Evolutionary conservation across 2,113 vertebrate genomes (phyloP), one percentile per base, ranked within the genome.

Genomic region (Hirundichthys speculiger): DNA sequence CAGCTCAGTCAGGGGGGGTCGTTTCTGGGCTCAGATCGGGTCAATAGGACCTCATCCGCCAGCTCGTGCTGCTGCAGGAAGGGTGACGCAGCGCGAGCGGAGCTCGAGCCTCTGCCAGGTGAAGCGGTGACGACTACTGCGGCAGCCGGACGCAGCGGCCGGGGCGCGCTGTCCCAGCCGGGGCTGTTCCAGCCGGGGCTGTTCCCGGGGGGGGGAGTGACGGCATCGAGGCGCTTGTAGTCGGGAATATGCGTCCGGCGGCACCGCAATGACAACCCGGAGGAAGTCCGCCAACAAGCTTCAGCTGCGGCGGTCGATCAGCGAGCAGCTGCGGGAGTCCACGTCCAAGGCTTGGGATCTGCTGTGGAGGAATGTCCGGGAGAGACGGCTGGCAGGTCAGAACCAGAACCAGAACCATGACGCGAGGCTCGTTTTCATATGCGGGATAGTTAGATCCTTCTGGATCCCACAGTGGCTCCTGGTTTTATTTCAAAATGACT

Each of bases 241-340:
- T 15, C 47, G 43, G 64, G 84, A 57, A 65, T 75, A 93, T 95
- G 94, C 48, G 66, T 79, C 79, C 84, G 80, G 55, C 62, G 57
- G 84, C 72, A 83, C 64, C 67, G 81, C 86, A 80, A 96, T 96
- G 96, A 96, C 86, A 78, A 86, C 86, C 83, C 80, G 72, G 86
- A 82, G 90, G 72, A 91, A 88, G 76, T 82, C 93, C 16, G 82
- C 86, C 64, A 93, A 86, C 57, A 93, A 88, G 82, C 90, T 94
- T 40, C 95, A 89, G 91, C 95, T 98, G 65, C 86, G 95, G 87
- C 89, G 96, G 72, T 97, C 97, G 21, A 94, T 98, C 92, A 98
- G 96, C 80, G 97, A 97, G 88, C 97, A 98, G 92, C 77, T 98
- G 83, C 94, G 95, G 79, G 95, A 96, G 88, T 96, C 96, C 88